A percentile compares a stretch with the other conserved stretches of the same genome.
phyloP scores from a whole-genome alignment of 2,113 vertebrate species.

The Nestor notabilis region DNA sequence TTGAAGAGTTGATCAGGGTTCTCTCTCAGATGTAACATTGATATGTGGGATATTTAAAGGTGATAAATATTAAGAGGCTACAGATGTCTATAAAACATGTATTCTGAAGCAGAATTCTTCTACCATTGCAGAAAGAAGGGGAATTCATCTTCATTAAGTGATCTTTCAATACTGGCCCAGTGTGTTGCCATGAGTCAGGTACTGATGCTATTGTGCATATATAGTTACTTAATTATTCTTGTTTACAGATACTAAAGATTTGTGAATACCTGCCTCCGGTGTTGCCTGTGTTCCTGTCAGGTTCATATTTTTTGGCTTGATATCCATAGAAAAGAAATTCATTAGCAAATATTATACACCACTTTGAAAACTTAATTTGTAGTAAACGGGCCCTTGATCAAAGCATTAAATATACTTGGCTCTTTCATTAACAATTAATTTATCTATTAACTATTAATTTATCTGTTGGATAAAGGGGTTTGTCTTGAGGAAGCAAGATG shows the following conservation, averaged over 20 bases:
- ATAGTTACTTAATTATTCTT: not conserved
- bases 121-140: constrained; percentile 62
- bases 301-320: not conserved
- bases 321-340: not conserved
- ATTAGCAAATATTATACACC: not conserved
- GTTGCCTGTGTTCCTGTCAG: not conserved
- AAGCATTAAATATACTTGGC: not conserved
- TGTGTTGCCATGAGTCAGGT: constrained; percentile 63
- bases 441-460: no score
- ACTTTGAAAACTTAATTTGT: not conserved
- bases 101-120: not conserved
- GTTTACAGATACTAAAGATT: not conserved
- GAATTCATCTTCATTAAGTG: constrained; percentile 59
- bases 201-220: not conserved
- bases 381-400: not conserved
- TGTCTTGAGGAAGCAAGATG: not conserved
- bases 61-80: not conserved
- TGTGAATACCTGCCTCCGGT: not conserved
- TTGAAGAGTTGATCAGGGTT: not conserved
- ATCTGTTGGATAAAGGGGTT: not conserved
- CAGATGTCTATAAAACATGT: not conserved
- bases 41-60: not conserved
- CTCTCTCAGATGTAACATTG: not conserved
- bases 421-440: not conserved
- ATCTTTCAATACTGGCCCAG: constrained; percentile 46